Conservation (phyloP, 2,797 vertebrate genomes). For the Rhinoraja longicauda region DNA sequence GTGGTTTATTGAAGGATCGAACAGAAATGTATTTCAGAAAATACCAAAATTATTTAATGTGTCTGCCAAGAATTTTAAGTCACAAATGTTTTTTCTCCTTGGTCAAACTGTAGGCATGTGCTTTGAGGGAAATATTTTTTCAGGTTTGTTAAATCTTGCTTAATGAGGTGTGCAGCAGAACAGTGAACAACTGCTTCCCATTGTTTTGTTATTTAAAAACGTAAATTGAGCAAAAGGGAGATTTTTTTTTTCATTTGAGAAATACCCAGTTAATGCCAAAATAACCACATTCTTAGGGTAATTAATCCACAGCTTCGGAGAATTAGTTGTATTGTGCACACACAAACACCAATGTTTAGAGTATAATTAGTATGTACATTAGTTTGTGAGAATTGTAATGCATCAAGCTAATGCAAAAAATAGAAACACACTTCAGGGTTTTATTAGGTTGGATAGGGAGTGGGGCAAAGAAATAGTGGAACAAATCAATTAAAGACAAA, state of each 20-base stretch:
- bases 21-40: background rate
- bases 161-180: background rate
- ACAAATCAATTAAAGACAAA: too few species aligned
- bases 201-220: conserved; percentile 1
- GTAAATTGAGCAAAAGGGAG: conserved; percentile 19
- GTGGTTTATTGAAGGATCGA: background rate
- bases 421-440: background rate
- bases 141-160: background rate
- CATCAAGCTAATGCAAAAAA: background rate
- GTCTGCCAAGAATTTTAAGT: background rate
- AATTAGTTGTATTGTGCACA: background rate
- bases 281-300: background rate
- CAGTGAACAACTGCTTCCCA: background rate
- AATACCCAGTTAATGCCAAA: background rate
- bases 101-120: background rate
- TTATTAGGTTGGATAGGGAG: too few species aligned
- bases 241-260: background rate
- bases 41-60: background rate
- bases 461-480: too few species aligned
- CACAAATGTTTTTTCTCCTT: background rate
- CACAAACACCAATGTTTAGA: background rate
- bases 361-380: background rate
- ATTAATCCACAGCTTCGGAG: background rate
- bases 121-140: too few species aligned
- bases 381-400: background rate